Conservation (phyloP, 2,888 invertebrate species). For the Micropterix aruncella region DNA sequence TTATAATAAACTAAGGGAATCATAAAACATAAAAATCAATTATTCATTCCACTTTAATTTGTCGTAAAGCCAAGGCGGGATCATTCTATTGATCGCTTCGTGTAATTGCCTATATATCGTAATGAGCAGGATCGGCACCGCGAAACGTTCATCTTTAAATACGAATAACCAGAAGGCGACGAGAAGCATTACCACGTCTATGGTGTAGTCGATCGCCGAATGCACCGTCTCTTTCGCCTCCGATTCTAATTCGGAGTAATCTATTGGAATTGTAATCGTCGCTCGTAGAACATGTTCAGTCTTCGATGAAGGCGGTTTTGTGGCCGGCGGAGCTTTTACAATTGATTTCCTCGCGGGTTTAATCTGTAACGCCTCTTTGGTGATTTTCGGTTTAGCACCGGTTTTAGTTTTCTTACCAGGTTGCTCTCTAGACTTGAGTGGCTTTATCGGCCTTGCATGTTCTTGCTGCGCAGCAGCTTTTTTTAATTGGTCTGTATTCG, state of each 20-base stretch:
- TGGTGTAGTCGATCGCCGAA: constrained; percentile 54
- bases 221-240: constrained; percentile 54
- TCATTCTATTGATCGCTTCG: constrained; percentile 42
- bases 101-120: constrained; percentile 66
- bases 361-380: not conserved
- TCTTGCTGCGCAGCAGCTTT: constrained; percentile 38
- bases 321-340: not conserved
- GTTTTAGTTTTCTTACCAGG: constrained; percentile 8
- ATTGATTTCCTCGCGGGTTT: not conserved
- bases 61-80: constrained; percentile 39
- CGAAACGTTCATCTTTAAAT: constrained; percentile 64
- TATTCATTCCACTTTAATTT: not conserved
- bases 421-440: constrained; percentile 21
- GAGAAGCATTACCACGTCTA: constrained; percentile 58
- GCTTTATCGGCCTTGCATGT: constrained; percentile 19
- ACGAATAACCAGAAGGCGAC: constrained; percentile 72
- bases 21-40: not conserved
- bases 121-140: constrained; percentile 63
- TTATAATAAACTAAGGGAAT: no score
- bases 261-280: constrained; percentile 32
- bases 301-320: not conserved
- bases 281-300: constrained; percentile 17
- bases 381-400: not conserved
- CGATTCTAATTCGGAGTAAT: constrained; percentile 40
- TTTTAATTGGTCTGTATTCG: constrained; percentile 47